Evolutionary conservation across 2,888 invertebrate genomes (phyloP).

Genomic region (Oxystoma pomonae): DNA sequence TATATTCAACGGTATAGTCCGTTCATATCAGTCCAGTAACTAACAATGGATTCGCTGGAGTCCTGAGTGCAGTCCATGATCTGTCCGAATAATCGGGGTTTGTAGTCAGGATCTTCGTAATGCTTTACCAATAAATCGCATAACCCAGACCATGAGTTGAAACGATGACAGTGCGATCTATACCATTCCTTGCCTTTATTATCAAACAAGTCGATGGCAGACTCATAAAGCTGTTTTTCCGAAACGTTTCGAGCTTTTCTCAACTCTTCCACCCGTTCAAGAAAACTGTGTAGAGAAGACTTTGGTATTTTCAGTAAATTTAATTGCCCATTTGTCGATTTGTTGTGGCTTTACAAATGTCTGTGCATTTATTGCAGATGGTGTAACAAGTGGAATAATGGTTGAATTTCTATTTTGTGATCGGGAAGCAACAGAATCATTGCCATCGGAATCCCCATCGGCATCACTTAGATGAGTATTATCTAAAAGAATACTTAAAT

Average conservation of each 20-base stretch:
- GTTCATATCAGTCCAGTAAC: neutral
- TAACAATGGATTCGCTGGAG: neutral
- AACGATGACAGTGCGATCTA: neutral
- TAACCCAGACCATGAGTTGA: neutral
- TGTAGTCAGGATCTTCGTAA: conserved; percentile 7
- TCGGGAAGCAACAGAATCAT: neutral
- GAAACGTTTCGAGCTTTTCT: conserved; percentile 1
- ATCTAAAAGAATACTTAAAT: conserved; percentile 1
- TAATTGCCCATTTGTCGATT: neutral
- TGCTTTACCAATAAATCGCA: neutral
- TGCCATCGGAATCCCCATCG: neutral
- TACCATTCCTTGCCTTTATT: conserved; percentile 6
- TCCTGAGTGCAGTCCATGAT: conserved; percentile 13
- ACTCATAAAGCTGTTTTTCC: too few species aligned
- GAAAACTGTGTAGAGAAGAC: neutral
- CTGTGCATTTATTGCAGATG: neutral
- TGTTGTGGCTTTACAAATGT: neutral
- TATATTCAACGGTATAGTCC: conserved; percentile 8
- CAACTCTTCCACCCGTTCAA: too few species aligned
- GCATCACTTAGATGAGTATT: neutral
- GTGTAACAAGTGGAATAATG: neutral
- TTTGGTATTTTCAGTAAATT: neutral
- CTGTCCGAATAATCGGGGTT: conserved; percentile 11
- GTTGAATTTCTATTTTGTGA: neutral
- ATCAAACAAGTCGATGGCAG: conserved; percentile 3